These are phyloP conservation scores for Ptychoptera albimana DNA, from an alignment of 2,888 invertebrate species.

Conservation along the genomic window DNA sequence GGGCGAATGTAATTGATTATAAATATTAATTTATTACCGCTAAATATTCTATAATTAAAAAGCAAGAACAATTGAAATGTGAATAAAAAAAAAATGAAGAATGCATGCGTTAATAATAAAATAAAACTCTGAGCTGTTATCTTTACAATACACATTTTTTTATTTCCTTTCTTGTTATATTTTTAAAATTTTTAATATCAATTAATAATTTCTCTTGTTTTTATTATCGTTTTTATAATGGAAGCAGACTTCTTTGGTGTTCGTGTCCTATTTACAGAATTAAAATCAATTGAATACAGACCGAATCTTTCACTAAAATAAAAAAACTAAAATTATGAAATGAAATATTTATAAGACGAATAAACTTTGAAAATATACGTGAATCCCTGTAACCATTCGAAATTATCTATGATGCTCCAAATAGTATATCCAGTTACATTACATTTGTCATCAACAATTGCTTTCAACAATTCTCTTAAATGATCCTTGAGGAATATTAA, in stretches of 20 bases:
- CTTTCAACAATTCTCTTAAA: slow-evolving; percentile 31
- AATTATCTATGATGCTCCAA: slow-evolving; percentile 49
- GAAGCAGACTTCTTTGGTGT: slow-evolving; percentile 41
- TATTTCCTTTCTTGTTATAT: no score
- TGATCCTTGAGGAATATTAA: slow-evolving; percentile 16
- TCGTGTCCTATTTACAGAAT: slow-evolving; percentile 35
- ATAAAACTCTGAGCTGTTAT: no score
- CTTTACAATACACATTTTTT: no score
- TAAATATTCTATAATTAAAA: no score
- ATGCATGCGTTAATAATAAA: no score
- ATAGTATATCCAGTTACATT: slow-evolving; percentile 37
- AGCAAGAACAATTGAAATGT: no score
- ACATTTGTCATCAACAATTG: slow-evolving; percentile 31
- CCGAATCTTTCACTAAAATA: slow-evolving; percentile 37
- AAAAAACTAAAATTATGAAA: background rate
- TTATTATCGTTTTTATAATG: background rate
- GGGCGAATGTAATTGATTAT: no score
- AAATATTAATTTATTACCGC: no score
- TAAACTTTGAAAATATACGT: slow-evolving; percentile 33
- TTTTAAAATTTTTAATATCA: no score
- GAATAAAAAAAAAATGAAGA: no score
- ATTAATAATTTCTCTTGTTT: background rate
- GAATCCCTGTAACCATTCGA: slow-evolving; percentile 46
- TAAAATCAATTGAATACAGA: slow-evolving; percentile 45
- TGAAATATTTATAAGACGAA: no score